Conservation (phyloP, 2,888 invertebrate species). For the Drosophila lacicola region DNA sequence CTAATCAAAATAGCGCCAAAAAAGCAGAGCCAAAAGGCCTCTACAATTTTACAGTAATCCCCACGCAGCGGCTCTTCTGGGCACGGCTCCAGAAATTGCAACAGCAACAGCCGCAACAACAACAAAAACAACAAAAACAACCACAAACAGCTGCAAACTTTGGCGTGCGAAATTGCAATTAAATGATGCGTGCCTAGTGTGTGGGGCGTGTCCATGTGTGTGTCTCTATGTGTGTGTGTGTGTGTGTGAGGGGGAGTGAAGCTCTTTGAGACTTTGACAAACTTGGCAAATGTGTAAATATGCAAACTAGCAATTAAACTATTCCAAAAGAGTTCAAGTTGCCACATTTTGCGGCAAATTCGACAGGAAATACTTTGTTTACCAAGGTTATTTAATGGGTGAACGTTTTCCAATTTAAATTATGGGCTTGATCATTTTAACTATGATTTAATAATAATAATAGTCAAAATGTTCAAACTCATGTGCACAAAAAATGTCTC, state of each 20-base stretch:
- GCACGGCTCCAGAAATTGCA: conserved; percentile 49
- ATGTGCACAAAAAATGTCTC: no score
- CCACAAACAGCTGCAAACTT: conserved; percentile 19
- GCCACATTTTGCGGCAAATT: no score
- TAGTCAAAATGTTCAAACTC: no score
- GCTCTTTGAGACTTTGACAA: conserved; percentile 3
- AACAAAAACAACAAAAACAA: conserved; percentile 1
- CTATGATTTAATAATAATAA: no score
- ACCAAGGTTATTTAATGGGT: no score
- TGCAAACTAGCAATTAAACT: conserved; percentile 2
- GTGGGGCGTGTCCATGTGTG: background rate
- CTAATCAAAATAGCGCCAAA: conserved; percentile 64
- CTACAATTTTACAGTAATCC: conserved; percentile 27
- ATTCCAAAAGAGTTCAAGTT: no score
- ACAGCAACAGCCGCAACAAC: conserved; percentile 12
- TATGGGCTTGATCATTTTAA: no score
- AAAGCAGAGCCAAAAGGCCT: conserved; percentile 22
- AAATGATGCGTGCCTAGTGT: conserved; percentile 41
- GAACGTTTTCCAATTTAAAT: no score
- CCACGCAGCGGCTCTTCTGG: conserved; percentile 37
- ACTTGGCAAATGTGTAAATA: conserved; percentile 18
- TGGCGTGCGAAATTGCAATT: conserved; percentile 51
- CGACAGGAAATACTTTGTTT: background rate
- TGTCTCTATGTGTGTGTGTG: background rate
- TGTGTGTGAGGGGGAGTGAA: background rate